Conservation (phyloP, 2,797 vertebrate genomes). For the Myoxocephalus aenaeus region DNA sequence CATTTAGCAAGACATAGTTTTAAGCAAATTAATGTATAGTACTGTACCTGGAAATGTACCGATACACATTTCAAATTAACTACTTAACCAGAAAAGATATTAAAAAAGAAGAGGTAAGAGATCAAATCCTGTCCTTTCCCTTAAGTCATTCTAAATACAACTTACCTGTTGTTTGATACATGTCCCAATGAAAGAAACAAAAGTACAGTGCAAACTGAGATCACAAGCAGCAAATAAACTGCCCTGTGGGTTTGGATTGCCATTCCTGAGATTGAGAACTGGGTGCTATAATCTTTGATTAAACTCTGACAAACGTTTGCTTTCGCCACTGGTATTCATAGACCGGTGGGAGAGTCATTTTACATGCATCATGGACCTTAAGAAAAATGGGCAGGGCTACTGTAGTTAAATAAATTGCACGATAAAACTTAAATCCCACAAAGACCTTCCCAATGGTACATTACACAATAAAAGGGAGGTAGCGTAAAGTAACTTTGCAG, state of each 20-base stretch:
- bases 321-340: not conserved
- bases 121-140: not conserved
- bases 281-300: not conserved
- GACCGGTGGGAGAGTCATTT: rapidly evolving
- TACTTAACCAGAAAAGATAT: too few species aligned
- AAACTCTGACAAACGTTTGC: not conserved
- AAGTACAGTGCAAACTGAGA: not conserved
- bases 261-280: not conserved
- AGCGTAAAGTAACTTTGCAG: not conserved
- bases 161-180: not conserved
- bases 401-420: rapidly evolving
- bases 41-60: too few species aligned
- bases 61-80: too few species aligned
- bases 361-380: rapidly evolving
- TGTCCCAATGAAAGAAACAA: not conserved
- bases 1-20: too few species aligned
- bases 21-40: too few species aligned
- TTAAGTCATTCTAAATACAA: not conserved
- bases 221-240: not conserved
- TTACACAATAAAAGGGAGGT: slow-evolving; percentile 18
- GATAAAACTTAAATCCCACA: not conserved
- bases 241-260: rapidly evolving
- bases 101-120: not conserved
- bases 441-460: not conserved
- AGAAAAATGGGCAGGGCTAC: not conserved